A percentile compares a stretch with the other conserved stretches of the same genome.
Conservation (phyloP, 2,888 invertebrate species). For the Chaetogeoica ovagalla region DNA sequence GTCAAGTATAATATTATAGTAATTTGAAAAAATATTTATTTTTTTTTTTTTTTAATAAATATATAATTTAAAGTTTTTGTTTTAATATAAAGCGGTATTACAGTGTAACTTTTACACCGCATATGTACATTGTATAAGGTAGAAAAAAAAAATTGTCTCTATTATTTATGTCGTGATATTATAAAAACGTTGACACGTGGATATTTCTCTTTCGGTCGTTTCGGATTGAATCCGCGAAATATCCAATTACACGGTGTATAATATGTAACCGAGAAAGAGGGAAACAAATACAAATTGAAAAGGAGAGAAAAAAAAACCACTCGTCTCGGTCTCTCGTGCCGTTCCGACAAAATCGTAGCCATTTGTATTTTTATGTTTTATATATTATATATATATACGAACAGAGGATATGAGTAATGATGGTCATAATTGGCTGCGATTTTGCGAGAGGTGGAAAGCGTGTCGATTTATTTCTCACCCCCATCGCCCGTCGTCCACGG, state of each 20-base stretch:
- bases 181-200: slow-evolving; percentile 29
- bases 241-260: slow-evolving; percentile 42
- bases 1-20: too few species aligned
- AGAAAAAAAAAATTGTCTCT: too few species aligned
- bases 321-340: not conserved
- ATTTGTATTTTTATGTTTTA: not conserved
- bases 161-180: too few species aligned
- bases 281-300: not conserved
- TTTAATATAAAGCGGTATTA: too few species aligned
- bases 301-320: not conserved
- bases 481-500: not conserved
- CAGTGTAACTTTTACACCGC: too few species aligned
- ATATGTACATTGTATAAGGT: too few species aligned
- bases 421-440: slow-evolving; percentile 40
- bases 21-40: too few species aligned
- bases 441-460: slow-evolving; percentile 19
- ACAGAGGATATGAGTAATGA: slow-evolving; percentile 22
- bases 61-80: too few species aligned
- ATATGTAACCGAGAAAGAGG: not conserved
- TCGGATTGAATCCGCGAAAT: slow-evolving; percentile 36
- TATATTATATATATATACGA: too few species aligned
- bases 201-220: not conserved
- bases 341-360: not conserved
- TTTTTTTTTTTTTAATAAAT: too few species aligned
- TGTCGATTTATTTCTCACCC: slow-evolving; percentile 35